A percentile compares a stretch with the other conserved stretches of the same genome.
Evolutionary conservation across 2,113 vertebrate genomes (phyloP).

Genomic region (Globicephala melas): DNA sequence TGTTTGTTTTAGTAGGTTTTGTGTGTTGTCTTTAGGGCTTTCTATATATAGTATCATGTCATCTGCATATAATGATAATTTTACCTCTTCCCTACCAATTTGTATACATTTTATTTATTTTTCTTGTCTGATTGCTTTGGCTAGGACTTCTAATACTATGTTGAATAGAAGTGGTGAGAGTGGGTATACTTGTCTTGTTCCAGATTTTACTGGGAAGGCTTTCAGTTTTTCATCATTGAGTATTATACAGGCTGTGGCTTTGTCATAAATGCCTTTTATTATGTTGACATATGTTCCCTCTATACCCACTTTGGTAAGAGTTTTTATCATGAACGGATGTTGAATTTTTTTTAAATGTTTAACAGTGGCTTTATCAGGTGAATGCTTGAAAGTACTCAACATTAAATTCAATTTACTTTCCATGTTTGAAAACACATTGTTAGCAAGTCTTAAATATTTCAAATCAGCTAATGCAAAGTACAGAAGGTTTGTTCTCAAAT

Average conservation of each 20-base stretch:
- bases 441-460: slow-evolving; percentile 15
- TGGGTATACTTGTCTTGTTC: background rate
- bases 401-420: background rate
- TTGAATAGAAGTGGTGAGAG: background rate
- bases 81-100: background rate
- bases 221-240: background rate
- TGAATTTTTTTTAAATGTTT: slow-evolving; percentile 36
- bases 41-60: background rate
- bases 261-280: background rate
- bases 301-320: background rate
- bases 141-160: background rate
- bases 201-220: background rate
- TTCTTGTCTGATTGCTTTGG: background rate
- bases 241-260: background rate
- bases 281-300: background rate
- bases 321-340: background rate
- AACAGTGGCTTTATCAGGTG: slow-evolving; percentile 77
- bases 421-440: slow-evolving; percentile 33
- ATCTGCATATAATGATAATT: background rate
- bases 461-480: slow-evolving; percentile 44
- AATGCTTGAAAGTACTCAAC: slow-evolving; percentile 63
- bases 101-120: background rate
- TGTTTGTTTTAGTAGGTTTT: too few relatives aligned
- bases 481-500: slow-evolving; percentile 33
- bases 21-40: too few relatives aligned